Conservation (phyloP, 2,113 vertebrate genomes). For the Sprattus sprattus region DNA sequence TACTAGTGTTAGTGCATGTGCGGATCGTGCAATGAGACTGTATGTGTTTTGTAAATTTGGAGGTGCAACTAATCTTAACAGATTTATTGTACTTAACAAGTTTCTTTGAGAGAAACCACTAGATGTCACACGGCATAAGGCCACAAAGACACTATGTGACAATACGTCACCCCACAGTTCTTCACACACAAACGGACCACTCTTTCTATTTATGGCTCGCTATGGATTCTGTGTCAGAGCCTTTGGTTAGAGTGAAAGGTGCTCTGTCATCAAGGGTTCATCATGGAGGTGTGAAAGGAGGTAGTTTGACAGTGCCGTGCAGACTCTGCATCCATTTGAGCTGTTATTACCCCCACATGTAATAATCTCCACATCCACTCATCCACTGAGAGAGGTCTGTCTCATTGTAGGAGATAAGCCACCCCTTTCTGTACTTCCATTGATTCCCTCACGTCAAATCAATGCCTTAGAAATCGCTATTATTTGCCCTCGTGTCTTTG, state of each 20-base stretch:
- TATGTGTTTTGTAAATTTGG: too few species aligned
- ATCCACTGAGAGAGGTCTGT: not conserved
- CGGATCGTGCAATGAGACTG: too few species aligned
- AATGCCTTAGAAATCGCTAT: not conserved
- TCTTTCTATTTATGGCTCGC: not conserved
- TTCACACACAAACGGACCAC: not conserved
- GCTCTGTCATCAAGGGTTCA: not conserved
- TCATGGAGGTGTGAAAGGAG: not conserved
- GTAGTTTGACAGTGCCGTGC: not conserved
- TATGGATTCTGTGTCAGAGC: not conserved
- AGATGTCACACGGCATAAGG: not conserved
- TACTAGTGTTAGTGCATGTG: too few species aligned
- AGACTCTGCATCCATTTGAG: not conserved
- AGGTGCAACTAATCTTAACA: not conserved
- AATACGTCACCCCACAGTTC: not conserved
- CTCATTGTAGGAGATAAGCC: not conserved
- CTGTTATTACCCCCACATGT: not conserved
- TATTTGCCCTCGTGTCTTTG: slow-evolving; percentile 10
- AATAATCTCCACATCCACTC: not conserved
- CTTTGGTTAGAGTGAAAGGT: not conserved
- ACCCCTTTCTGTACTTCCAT: not conserved
- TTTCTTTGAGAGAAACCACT: not conserved
- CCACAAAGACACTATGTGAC: not conserved
- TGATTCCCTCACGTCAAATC: not conserved
- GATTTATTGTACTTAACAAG: not conserved